A percentile compares a stretch with the other conserved stretches of the same genome.
phyloP scores from a whole-genome alignment of 23 tunicate species.

The Diplosoma virens region DNA sequence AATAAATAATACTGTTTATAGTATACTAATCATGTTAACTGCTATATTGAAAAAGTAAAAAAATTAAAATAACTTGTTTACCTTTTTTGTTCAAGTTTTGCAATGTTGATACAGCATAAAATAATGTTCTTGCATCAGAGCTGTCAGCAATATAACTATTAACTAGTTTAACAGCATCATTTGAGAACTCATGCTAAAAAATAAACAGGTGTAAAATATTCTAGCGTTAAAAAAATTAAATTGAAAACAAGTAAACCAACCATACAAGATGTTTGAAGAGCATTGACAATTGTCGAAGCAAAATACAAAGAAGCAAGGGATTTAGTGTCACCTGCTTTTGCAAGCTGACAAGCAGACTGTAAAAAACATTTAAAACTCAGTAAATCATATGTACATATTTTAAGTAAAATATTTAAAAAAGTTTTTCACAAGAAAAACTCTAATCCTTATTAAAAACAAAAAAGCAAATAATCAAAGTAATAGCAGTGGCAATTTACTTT shows the following conservation, averaged over 20 bases:
- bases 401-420: neutral
- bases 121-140: constrained; percentile 38
- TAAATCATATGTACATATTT: neutral
- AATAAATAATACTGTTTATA: no score
- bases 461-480: neutral
- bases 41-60: neutral
- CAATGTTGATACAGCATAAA: constrained; percentile 42
- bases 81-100: constrained; percentile 43
- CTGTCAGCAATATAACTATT: constrained; percentile 47
- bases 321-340: constrained; percentile 47
- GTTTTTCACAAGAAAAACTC: no score
- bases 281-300: constrained; percentile 29
- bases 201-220: neutral
- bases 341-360: constrained; percentile 71
- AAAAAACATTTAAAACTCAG: no score
- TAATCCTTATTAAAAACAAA: no score
- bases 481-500: constrained; percentile 20
- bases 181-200: constrained; percentile 49
- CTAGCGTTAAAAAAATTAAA: neutral
- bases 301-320: constrained; percentile 45
- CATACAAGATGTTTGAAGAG: constrained; percentile 65
- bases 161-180: constrained; percentile 52
- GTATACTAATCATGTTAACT: no score
- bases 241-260: constrained; percentile 10
- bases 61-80: neutral